Percentiles rank a stretch among this genome's conserved stretches.
phyloP scores from a whole-genome alignment of 2,113 vertebrate species.

The Shinisaurus crocodilurus region DNA sequence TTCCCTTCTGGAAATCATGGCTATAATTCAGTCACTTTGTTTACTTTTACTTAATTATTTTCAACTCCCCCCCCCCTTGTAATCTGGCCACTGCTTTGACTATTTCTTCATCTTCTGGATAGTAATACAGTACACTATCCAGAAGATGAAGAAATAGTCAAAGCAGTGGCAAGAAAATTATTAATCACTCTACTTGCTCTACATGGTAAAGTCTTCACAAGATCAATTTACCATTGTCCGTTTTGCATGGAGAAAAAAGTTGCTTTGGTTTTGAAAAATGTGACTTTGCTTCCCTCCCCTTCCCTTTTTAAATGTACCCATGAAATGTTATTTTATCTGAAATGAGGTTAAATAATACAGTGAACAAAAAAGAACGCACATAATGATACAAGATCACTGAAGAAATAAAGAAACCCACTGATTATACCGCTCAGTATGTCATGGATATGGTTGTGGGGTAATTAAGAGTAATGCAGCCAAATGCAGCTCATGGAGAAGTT shows the following conservation, averaged over 20 bases:
- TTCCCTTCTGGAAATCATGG: not conserved
- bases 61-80: not conserved
- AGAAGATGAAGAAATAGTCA: not conserved
- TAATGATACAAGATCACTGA: not conserved
- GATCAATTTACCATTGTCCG: not conserved
- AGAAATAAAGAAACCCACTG: not conserved
- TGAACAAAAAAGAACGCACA: not conserved
- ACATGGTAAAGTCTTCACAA: not conserved
- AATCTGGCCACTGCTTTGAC: not conserved
- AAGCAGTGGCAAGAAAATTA: not conserved
- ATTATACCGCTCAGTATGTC: no score
- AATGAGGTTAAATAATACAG: not conserved
- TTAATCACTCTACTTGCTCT: not conserved
- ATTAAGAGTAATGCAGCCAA: no score
- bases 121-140: no score
- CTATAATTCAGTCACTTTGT: not conserved
- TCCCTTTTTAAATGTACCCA: not conserved
- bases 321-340: not conserved
- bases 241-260: not conserved
- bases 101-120: no score
- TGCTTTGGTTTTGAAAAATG: not conserved
- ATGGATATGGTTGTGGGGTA: no score
- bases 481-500: not conserved
- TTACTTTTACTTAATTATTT: slow-evolving; percentile 22
- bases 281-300: no score